A percentile compares a stretch with the other conserved stretches of the same genome.
These are phyloP conservation scores for Zoroaster sp. DNA, from an alignment of 53 echinoderm and acorn worm species.

Conservation along the genomic window DNA sequence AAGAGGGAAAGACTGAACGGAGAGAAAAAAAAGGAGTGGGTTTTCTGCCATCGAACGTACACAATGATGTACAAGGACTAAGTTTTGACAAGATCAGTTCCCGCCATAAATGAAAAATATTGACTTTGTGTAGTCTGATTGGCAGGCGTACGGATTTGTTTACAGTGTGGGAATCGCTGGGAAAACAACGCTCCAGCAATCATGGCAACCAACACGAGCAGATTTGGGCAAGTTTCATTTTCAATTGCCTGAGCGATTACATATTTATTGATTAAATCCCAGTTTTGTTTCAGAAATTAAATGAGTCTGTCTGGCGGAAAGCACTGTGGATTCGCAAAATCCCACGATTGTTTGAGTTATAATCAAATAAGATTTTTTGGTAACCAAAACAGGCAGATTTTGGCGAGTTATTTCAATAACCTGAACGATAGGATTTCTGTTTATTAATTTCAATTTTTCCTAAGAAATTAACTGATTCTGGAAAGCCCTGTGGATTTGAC, in stretches of 20 bases:
- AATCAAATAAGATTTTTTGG: no score
- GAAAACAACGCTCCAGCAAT: background rate
- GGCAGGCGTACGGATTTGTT: slow-evolving; percentile 7
- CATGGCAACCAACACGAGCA: background rate
- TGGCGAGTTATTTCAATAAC: slow-evolving; percentile 24
- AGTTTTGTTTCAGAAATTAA: background rate
- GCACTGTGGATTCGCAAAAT: background rate
- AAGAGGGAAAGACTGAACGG: background rate
- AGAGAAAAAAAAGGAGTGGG: background rate
- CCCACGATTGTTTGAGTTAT: no score
- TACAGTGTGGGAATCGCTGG: background rate
- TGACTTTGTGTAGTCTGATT: slow-evolving; percentile 39
- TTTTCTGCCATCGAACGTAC: background rate
- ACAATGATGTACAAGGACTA: slow-evolving; percentile 28
- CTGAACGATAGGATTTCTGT: slow-evolving; percentile 3
- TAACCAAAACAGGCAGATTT: background rate
- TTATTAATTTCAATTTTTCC: background rate
- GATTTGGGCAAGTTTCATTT: slow-evolving; percentile 21
- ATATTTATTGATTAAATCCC: background rate
- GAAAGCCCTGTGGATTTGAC: background rate
- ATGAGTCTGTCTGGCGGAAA: background rate
- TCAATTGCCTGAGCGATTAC: slow-evolving; percentile 5
- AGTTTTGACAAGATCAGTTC: slow-evolving; percentile 28
- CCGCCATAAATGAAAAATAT: slow-evolving; percentile 56
- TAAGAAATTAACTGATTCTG: background rate